Percentiles rank a stretch among this genome's conserved stretches.
Conservation (phyloP, 2,113 vertebrate species). For the Arvicanthis niloticus region DNA sequence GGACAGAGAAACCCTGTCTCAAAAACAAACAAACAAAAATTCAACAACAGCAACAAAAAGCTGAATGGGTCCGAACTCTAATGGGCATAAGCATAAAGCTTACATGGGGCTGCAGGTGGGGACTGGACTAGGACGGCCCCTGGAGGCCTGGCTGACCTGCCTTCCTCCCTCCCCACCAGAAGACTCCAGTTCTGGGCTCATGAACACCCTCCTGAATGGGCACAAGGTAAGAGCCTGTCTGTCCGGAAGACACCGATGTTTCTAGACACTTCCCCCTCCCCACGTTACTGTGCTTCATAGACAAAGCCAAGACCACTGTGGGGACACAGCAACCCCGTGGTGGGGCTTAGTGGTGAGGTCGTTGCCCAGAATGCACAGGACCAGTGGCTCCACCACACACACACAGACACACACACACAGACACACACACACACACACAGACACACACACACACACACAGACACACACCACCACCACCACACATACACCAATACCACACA, state of each 20-base stretch:
- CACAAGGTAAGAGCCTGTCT: slow-evolving; percentile 81
- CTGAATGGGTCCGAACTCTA: background rate
- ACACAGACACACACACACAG: background rate
- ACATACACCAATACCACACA: no score
- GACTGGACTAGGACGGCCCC: background rate
- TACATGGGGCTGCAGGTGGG: background rate
- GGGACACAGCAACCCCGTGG: background rate
- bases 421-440: no score
- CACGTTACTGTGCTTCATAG: background rate
- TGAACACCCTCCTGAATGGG: slow-evolving; percentile 86
- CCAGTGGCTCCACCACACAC: background rate
- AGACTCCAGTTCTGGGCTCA: slow-evolving; percentile 69
- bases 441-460: background rate
- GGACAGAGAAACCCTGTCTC: no score
- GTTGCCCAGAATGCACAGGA: background rate
- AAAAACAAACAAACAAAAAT: no score
- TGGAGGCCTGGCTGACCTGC: background rate
- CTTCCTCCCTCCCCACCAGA: slow-evolving; percentile 79
- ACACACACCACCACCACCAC: no score
- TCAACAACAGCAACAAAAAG: no score
- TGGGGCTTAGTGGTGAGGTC: background rate
- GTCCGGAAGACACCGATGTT: slow-evolving; percentile 47
- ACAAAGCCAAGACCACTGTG: background rate
- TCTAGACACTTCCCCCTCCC: background rate
- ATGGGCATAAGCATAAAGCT: background rate